These are phyloP conservation scores for Prunella strophiata DNA, from an alignment of 2,797 vertebrate genomes.

Conservation along the genomic window DNA sequence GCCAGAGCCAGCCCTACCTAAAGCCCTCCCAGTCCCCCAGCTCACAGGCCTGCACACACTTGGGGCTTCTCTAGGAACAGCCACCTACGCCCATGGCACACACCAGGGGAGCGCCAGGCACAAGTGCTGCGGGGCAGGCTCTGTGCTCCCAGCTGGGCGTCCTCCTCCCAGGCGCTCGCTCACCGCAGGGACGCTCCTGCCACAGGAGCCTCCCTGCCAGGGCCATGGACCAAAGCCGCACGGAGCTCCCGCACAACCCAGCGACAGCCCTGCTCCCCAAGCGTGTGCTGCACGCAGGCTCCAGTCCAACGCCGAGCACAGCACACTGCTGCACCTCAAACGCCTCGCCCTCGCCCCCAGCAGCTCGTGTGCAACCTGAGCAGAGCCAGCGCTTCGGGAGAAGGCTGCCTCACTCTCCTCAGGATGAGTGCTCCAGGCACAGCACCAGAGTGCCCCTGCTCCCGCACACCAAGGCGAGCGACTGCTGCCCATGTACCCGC, in stretches of 20 bases:
- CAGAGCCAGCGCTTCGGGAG: fast-evolving
- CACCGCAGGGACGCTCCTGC: fast-evolving
- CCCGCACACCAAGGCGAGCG: fast-evolving
- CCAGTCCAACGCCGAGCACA: background rate
- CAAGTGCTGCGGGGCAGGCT: background rate
- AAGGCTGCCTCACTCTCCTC: background rate
- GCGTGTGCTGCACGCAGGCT: fast-evolving
- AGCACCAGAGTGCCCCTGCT: background rate
- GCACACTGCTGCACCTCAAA: fast-evolving
- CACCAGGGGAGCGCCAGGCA: fast-evolving
- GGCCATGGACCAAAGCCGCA: fast-evolving
- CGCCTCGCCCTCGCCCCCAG: too few species aligned
- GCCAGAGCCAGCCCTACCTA: fast-evolving
- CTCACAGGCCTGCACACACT: background rate
- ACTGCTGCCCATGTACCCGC: fast-evolving
- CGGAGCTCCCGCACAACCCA: fast-evolving
- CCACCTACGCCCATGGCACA: fast-evolving
- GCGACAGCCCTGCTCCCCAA: background rate
- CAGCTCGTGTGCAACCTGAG: fast-evolving
- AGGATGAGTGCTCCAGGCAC: background rate
- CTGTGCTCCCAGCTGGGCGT: fast-evolving
- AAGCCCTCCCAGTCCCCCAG: background rate
- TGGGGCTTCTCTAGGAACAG: background rate
- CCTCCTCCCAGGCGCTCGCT: fast-evolving
- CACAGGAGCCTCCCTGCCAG: background rate